Evolutionary conservation across 2,888 invertebrate species (phyloP).

Genomic region (Salticus scenicus): DNA sequence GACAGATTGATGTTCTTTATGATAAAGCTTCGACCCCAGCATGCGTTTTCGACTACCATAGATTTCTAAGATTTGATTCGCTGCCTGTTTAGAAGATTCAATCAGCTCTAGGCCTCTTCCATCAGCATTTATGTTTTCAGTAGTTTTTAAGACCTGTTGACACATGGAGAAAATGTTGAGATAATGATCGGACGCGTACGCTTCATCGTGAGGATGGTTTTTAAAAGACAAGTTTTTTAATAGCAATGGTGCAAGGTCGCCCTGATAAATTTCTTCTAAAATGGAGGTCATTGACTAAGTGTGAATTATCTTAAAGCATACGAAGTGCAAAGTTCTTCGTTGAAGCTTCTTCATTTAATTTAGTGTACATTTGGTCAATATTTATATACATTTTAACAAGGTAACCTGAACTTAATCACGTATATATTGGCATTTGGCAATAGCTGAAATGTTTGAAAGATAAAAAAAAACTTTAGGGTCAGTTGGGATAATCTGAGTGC

Average conservation of each 20-base stretch:
- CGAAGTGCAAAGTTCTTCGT: too few species aligned
- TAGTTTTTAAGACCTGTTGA: conserved; percentile 38
- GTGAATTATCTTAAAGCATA: too few species aligned
- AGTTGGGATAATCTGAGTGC: too few species aligned
- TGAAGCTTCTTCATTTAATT: too few species aligned
- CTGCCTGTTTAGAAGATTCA: not conserved
- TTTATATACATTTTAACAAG: too few species aligned
- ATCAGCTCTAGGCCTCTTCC: conserved; percentile 24
- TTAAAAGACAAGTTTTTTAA: not conserved
- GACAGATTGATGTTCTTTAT: not conserved
- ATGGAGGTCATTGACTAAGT: not conserved
- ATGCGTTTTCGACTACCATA: not conserved
- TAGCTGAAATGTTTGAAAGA: too few species aligned
- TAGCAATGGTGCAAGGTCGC: not conserved
- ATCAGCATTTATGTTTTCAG: conserved; percentile 44
- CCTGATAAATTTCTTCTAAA: not conserved
- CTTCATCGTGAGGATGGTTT: not conserved
- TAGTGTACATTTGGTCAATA: too few species aligned
- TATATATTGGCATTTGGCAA: too few species aligned
- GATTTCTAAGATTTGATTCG: not conserved
- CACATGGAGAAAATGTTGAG: not conserved
- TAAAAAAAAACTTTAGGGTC: too few species aligned
- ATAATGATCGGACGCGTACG: not conserved
- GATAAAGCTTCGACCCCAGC: not conserved
- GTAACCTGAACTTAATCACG: too few species aligned